Conservation (phyloP, 1,140 invertebrate species). For the Eumeta japonica region DNA sequence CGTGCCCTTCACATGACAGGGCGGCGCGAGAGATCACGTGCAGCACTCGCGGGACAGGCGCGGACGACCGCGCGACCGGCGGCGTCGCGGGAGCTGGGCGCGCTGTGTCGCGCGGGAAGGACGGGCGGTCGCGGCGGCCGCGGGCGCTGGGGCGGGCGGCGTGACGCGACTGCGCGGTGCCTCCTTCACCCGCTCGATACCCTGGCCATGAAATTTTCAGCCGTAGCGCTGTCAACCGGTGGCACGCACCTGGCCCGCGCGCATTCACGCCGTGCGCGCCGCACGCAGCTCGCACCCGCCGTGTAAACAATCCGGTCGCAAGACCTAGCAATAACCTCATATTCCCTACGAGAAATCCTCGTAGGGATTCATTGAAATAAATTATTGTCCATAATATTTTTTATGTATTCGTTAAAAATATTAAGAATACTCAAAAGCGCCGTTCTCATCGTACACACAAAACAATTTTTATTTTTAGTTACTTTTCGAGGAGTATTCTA, state of each 20-base stretch:
- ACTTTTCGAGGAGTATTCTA: too few relatives aligned
- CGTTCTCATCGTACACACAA: too few relatives aligned
- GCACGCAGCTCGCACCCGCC: too few relatives aligned
- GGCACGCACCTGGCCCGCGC: slow-evolving; percentile 31
- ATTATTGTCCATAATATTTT: too few relatives aligned
- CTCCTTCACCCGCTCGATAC: slow-evolving; percentile 36
- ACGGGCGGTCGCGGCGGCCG: slow-evolving; percentile 14
- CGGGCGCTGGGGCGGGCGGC: slow-evolving; percentile 22
- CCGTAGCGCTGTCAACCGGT: slow-evolving; percentile 45
- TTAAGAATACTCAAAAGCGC: too few relatives aligned
- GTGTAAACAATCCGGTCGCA: too few relatives aligned
- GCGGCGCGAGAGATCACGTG: slow-evolving; percentile 3
- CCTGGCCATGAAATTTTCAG: slow-evolving; percentile 53
- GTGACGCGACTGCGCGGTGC: slow-evolving; percentile 33
- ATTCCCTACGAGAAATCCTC: too few relatives aligned
- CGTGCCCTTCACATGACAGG: slow-evolving; percentile 37
- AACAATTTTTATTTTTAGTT: too few relatives aligned
- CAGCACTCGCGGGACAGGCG: slow-evolving; percentile 28
- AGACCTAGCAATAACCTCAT: too few relatives aligned
- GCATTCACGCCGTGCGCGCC: slow-evolving; percentile 11
- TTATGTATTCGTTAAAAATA: too few relatives aligned
- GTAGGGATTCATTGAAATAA: too few relatives aligned
- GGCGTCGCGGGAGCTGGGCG: slow-evolving; percentile 21
- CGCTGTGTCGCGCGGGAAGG: slow-evolving; percentile 18
- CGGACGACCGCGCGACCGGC: slow-evolving; percentile 18